Base-by-base conservation (phyloP, 1,140 invertebrate species). In the Thaumetopoea pityocampa region DNA sequence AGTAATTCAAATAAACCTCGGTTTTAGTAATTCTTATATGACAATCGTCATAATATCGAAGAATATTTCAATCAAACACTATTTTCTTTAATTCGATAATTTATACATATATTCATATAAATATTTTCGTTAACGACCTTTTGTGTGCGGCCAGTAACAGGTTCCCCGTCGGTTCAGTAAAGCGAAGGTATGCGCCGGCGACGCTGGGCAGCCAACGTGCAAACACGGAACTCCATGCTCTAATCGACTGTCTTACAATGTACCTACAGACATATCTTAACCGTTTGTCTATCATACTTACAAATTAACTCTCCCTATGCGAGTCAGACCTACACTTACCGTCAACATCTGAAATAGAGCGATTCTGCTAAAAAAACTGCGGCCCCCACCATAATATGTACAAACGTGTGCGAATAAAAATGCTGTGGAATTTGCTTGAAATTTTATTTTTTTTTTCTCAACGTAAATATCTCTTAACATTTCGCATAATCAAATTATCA, bases 291-390 rank as follows among this genome's bases (percentile, higher is more conserved):
- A 38, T 35, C 26, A 53, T 62, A 66, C 62, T 66, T 54, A 62
- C 58, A 54, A 54, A 18, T 10, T 14, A 32, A 37, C 44, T 45
- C 40, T 51, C 19, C 63, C 63, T 62, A 68, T 64, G 64, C 67
- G 60, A 55, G 54, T 64, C 66, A 59, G 64, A 77, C 67, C 73
- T 80, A 80, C 53, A 83, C 79, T 83, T 83, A 83, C 77, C 77
- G 79, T 83, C 70, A 84, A 77, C 77, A 80, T 81, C 80, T 81
- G 74, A 77, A 84, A 84, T 77, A 81, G 74, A 81, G 73, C 68
- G 79, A 63, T 69, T 63, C 57, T 60, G 58, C 72, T 78, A 70
- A 69, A 68, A 66, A 63, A 67, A 62, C 48, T 63, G 64, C 67
- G 67, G 67, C 69, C 72, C 67, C 67, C 76, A 74, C 63, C 69